Base-by-base conservation (phyloP, 2,888 invertebrate species). In the Gisinianus flammeolus region DNA sequence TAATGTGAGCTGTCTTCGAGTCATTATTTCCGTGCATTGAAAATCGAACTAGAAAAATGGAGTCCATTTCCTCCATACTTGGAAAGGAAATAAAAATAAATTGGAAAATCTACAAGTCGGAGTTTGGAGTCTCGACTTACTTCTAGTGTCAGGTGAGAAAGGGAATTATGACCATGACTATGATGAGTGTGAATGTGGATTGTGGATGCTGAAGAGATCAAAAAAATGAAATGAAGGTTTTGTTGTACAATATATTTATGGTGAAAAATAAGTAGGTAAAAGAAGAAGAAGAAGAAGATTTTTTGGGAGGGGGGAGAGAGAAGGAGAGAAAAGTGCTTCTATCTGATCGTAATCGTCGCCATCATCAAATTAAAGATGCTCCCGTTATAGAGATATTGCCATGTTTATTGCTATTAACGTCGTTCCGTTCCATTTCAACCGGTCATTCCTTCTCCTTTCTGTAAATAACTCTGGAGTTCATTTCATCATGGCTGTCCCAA, bases 361-460 rank as follows among this genome's bases (percentile, higher is more conserved):
- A 71, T 71, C 71, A 71, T 56, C 71, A 71, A 71, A 71, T 71
- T 71, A 71, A 71, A 71, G n/a, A 24, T 28, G 71, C 54, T 54
- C 54, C 28, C 1, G 56, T 56, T 28, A 71, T 71, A 56, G 71
- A 56, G 71, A 56, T 30, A 70, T 70, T 1, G 26, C 70, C 56
- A 30, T 30, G 56, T 71, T 71, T 71, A 71, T 71, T 71, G 54
- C 56, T 54, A 56, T 56, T 56, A 71, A 71, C 56, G 71, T 71
- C 71, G 28, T 56, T 67, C 71, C 71, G 56, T 54, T 56, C 71
- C 71, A 71, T 71, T 71, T 71, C 54, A 26, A 70, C 2, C 54
- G 52, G 52, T 70, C 70, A 70, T 70, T 70, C n/a, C 70, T 70
- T 52, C 26, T 24, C 24, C 56, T 58, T 22, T n/a, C n/a, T 22